These are phyloP conservation scores for Zophobas atratus DNA, from an alignment of 1,140 invertebrate genomes.

Conservation along the genomic window DNA sequence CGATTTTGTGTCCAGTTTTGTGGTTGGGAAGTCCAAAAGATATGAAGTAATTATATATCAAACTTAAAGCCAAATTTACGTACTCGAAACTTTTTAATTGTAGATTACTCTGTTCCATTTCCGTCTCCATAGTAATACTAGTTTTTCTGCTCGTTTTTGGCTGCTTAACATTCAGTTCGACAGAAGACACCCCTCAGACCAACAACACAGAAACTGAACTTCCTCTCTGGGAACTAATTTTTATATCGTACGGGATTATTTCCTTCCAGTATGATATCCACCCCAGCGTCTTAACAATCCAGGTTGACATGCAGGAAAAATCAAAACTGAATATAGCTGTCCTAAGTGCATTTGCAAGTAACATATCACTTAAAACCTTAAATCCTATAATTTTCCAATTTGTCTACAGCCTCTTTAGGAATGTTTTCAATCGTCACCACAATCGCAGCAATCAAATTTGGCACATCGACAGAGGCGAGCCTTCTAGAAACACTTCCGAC, in stretches of 20 bases:
- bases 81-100: conserved; percentile 45
- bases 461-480: conserved; percentile 70
- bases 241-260: conserved; percentile 76
- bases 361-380: conserved; percentile 42
- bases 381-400: conserved; percentile 13
- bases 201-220: conserved; percentile 19
- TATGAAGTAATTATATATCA: conserved; percentile 77
- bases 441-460: conserved; percentile 76
- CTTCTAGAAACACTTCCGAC: conserved; percentile 76
- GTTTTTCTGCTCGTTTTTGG: conserved; percentile 74
- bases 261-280: conserved; percentile 86
- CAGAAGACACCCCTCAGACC: background rate
- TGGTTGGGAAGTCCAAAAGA: conserved; percentile 89
- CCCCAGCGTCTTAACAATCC: conserved; percentile 83
- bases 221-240: conserved; percentile 68
- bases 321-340: conserved; percentile 76
- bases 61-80: conserved; percentile 5
- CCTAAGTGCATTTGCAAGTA: conserved; percentile 76
- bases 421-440: conserved; percentile 76
- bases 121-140: conserved; percentile 72
- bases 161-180: conserved; percentile 67
- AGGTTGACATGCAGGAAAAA: conserved; percentile 84
- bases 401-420: conserved; percentile 71
- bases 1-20: conserved; percentile 81
- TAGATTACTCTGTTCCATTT: conserved; percentile 74